Base-by-base conservation (phyloP, 2,113 vertebrate species). In the Psilopogon haemacephalus region DNA sequence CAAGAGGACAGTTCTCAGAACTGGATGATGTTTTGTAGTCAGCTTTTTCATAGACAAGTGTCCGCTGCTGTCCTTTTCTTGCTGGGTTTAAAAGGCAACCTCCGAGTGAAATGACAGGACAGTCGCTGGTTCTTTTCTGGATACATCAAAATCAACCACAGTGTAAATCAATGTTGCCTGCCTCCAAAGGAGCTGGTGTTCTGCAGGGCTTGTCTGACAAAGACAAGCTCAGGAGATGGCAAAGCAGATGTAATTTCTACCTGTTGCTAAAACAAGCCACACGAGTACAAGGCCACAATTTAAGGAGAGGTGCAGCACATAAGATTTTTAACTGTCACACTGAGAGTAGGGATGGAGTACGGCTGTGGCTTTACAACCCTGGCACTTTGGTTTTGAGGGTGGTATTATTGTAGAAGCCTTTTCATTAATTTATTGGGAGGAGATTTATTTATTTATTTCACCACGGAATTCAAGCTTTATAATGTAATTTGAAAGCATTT, bases 171-270 rank as follows among this genome's bases (percentile, higher is more conserved):
- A 1, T 70, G 71, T 50, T 85, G 33, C 3, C 1, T 32, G 33
- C 62, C 73, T 84, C 59, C 77, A 82, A 33, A 89, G 70, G 21
- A 69, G 33, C 52, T 79, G 81, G 17, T 67, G 54, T 67, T 90
- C 67, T 79, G 46, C 40, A 59, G 50, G 44, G 37, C 64, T 92
- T 58, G 21, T 69, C 74, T 75, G 54, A n/a, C 8, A 27, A 12
- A 59, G 33, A 62, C 30, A 55, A 80, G n/a, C 30, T 58, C 2
- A 2, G 40, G 62, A 80, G 26, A 18, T 23, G 26, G 59, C 87
- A 92, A 95, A 90, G 46, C 50, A 82, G 62, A 72, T 52, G 30
- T 55, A 75, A 84, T 17, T 84, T 65, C 52, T 72, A 86, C 94
- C 67, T 94, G 65, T 86, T 85, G 86, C 71, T 87, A 79, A 86